phyloP scores from a whole-genome alignment of 2,113 vertebrate species.

The Cephalopterus ornatus region DNA sequence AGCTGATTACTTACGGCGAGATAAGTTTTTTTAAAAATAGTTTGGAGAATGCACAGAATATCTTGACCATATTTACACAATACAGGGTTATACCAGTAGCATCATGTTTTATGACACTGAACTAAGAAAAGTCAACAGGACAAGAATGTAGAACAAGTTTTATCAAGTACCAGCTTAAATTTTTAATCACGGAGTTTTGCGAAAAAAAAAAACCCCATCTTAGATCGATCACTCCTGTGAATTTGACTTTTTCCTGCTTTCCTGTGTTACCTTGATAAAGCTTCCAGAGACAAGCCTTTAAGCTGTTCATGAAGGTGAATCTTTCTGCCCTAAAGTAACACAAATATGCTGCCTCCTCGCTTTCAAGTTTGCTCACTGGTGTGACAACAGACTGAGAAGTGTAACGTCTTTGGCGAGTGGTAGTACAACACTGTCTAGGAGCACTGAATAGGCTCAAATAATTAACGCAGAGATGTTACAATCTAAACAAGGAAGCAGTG shows the following conservation, averaged over 20 bases:
- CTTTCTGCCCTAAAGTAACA: neutral
- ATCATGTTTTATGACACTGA: neutral
- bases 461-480: slow-evolving; percentile 18
- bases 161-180: neutral
- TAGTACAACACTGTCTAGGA: slow-evolving; percentile 56
- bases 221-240: neutral
- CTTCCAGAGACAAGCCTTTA: slow-evolving; percentile 16
- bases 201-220: neutral
- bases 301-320: neutral
- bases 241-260: slow-evolving; percentile 34
- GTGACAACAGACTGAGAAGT: neutral
- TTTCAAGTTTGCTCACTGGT: slow-evolving; percentile 44
- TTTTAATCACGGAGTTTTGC: neutral
- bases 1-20: neutral
- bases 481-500: slow-evolving; percentile 25
- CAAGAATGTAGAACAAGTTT: neutral
- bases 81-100: neutral
- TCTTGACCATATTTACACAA: neutral
- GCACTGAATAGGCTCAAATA: slow-evolving; percentile 41
- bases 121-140: neutral
- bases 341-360: neutral
- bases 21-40: neutral
- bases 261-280: slow-evolving; percentile 51
- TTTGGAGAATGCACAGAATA: neutral
- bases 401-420: slow-evolving; percentile 30